Base-by-base conservation (phyloP, 1,140 invertebrate species). In the Ips typographus region DNA sequence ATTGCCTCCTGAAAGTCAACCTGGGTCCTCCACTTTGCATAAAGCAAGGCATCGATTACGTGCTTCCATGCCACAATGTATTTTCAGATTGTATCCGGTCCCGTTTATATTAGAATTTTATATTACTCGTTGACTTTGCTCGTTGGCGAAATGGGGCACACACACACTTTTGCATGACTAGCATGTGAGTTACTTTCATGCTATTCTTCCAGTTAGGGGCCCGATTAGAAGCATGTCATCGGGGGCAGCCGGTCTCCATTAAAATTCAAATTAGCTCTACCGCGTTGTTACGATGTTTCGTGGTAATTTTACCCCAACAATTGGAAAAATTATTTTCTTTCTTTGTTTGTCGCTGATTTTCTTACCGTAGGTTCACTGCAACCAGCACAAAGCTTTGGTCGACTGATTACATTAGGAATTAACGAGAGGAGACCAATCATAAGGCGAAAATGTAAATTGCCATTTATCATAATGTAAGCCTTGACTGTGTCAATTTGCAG, bases 61-160 rank as follows among this genome's bases (percentile, higher is more conserved):
- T 60, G 65, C 70, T 58, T 68, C 74, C 74, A 73, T 70, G 72
- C 71, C 76, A 75, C 76, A 72, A 75, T 75, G 73, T 76, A 77
- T 76, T 75, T 76, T 73, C 76, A 75, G 76, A 77, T 77, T 76
- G 76, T 77, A 77, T 77, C 76, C 74, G 74, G 74, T 72, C 44
- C 72, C 75, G 73, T 77, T 77, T 76, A 76, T 77, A 77, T 77
- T 76, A 77, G 74, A 77, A 73, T 77, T 76, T 77, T 76, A 76
- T 77, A 76, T 77, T 76, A 77, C 73, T 66, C 69, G 64, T 40
- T 61, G 64, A 71, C 62, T 70, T 70, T 70, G 51, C 61, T 63
- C 22, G 37, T 57, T 70, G 40, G 65, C 71, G 71, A 74, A 71
- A 75, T 71, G 66, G 68, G 71, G 74, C 68, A 72, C 72, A 74